Evolutionary conservation across 2,888 invertebrate species (phyloP).

Genomic region (Drosophila ustulata): DNA sequence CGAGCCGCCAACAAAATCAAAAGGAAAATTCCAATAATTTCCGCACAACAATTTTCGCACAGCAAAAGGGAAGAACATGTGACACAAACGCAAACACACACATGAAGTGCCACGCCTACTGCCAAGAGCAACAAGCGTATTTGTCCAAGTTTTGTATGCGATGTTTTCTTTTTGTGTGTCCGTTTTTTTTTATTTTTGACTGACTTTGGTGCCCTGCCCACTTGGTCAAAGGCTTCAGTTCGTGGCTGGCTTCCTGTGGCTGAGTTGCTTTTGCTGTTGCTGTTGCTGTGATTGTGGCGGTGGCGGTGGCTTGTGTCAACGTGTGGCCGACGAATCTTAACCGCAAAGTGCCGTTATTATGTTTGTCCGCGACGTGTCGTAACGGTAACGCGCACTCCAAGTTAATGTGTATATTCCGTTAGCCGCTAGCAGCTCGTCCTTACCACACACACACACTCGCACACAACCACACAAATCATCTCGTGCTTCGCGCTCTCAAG

Average conservation of each 20-base stretch:
- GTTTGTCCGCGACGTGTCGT: constrained; percentile 77
- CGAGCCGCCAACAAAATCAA: constrained; percentile 57
- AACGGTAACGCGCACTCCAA: constrained; percentile 78
- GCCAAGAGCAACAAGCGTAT: constrained; percentile 67
- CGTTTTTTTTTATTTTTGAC: constrained; percentile 18
- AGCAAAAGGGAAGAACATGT: constrained; percentile 24
- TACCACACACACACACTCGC: constrained; percentile 27
- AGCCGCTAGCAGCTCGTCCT: constrained; percentile 54
- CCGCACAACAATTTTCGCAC: constrained; percentile 76
- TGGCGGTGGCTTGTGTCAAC: constrained; percentile 46
- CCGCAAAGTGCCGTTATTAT: constrained; percentile 75
- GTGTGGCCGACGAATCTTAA: constrained; percentile 75
- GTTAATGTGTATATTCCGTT: constrained; percentile 69
- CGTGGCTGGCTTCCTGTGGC: constrained; percentile 47
- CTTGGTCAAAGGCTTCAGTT: constrained; percentile 51
- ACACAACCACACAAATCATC: constrained; percentile 54
- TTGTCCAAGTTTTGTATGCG: constrained; percentile 31
- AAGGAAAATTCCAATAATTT: constrained; percentile 82
- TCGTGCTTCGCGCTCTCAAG: constrained; percentile 54
- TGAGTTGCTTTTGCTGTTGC: constrained; percentile 10
- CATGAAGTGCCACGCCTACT: constrained; percentile 61
- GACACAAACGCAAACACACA: constrained; percentile 6
- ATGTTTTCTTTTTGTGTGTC: constrained; percentile 9
- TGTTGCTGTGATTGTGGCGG: neutral
- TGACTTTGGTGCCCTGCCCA: constrained; percentile 15